Evolutionary conservation across 2,888 invertebrate species (phyloP).

Genomic region (Plusia festucae): DNA sequence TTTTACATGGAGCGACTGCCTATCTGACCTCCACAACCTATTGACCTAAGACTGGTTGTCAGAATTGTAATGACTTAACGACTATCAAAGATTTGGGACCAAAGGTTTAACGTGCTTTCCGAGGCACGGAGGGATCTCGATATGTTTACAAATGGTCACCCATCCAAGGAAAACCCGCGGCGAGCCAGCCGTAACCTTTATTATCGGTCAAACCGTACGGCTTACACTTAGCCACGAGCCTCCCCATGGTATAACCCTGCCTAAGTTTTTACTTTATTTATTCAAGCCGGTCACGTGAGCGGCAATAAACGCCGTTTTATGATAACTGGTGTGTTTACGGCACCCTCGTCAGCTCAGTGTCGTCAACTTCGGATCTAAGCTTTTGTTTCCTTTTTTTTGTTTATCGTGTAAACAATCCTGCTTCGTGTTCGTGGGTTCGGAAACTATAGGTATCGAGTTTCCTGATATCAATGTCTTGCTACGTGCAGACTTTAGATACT

Average conservation of each 20-base stretch:
- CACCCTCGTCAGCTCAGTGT: conserved; percentile 33
- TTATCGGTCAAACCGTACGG: no score
- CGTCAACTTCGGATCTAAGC: conserved; percentile 34
- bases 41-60: no score
- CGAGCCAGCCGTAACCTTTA: no score
- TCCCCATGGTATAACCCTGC: neutral
- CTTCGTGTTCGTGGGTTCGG: neutral
- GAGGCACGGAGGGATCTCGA: no score
- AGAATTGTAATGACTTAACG: no score
- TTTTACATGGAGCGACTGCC: no score
- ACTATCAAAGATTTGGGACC: no score
- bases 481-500: neutral
- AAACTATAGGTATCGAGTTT: neutral
- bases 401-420: conserved; percentile 20
- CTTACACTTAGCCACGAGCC: no score
- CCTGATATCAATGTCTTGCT: neutral
- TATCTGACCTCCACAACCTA: no score
- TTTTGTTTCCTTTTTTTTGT: conserved; percentile 20
- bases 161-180: no score
- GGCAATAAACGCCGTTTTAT: conserved; percentile 63
- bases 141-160: no score
- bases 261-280: conserved; percentile 26
- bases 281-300: conserved; percentile 42
- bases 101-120: no score
- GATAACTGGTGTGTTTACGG: conserved; percentile 55